Percentiles rank a stretch among this genome's conserved stretches.
Conservation (phyloP, 2,797 vertebrate genomes). For the Poecilia gillii region DNA sequence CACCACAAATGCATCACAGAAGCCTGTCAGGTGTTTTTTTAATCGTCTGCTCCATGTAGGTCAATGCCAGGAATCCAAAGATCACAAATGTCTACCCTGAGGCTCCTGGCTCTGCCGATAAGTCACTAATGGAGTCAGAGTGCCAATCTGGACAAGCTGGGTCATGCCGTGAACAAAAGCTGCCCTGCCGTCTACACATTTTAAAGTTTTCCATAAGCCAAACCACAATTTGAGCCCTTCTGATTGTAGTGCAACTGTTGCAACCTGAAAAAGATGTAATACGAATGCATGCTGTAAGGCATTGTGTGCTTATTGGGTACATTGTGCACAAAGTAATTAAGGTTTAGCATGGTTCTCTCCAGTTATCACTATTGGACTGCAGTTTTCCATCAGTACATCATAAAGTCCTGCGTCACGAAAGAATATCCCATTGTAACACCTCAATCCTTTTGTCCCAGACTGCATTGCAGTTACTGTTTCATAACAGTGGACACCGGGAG, state of each 20-base stretch:
- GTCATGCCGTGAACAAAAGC: constrained; percentile 4
- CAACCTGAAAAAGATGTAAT: not conserved
- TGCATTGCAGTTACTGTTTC: not conserved
- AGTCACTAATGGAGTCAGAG: not conserved
- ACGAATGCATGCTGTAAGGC: not conserved
- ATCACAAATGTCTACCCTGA: not conserved
- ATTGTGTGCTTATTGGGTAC: not conserved
- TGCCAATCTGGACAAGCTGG: constrained; percentile 25
- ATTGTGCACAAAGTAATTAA: not conserved
- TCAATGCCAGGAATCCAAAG: not conserved
- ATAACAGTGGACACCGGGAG: not conserved
- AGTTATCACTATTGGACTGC: not conserved
- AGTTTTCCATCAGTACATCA: not conserved
- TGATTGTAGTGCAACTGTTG: no score
- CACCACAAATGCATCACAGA: no score
- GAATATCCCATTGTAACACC: not conserved
- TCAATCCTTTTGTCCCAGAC: not conserved
- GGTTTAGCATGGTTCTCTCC: not conserved
- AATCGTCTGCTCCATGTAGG: not conserved
- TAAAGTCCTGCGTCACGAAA: not conserved
- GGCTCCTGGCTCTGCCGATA: constrained; percentile 10
- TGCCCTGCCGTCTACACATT: not conserved
- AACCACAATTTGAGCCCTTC: not conserved
- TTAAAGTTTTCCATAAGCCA: not conserved
- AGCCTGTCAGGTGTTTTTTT: not conserved